Evolutionary conservation across 2,113 vertebrate species (phyloP).

Genomic region (Hyaena hyaena): DNA sequence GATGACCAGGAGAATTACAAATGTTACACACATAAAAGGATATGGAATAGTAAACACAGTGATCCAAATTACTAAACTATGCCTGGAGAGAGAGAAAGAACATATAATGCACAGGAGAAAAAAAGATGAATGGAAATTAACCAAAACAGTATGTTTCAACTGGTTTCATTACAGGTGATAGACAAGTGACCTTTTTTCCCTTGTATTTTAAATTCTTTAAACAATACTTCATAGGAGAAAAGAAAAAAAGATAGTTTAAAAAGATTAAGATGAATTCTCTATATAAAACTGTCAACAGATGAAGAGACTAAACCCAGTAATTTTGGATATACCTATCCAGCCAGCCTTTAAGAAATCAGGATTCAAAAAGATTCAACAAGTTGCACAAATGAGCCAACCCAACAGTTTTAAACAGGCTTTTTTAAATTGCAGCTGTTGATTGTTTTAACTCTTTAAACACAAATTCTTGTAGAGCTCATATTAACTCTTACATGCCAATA

Average conservation of each 20-base stretch:
- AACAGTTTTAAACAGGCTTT: neutral
- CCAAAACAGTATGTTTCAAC: constrained; percentile 44
- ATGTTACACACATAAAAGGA: constrained; percentile 15
- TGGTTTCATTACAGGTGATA: constrained; percentile 25
- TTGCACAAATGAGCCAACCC: neutral
- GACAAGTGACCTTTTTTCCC: constrained; percentile 47
- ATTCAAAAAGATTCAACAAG: constrained; percentile 34
- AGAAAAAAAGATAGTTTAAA: constrained; percentile 34
- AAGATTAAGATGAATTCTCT: constrained; percentile 8
- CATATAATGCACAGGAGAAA: neutral
- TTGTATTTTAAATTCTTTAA: constrained; percentile 42
- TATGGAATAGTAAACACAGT: constrained; percentile 6
- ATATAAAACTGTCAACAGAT: neutral
- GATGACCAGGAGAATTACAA: constrained; percentile 29
- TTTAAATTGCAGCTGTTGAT: constrained; percentile 66
- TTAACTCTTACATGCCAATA: constrained; percentile 74
- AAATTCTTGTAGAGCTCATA: constrained; percentile 77
- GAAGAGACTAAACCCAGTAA: constrained; percentile 5
- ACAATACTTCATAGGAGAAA: neutral
- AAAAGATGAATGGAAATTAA: constrained; percentile 46
- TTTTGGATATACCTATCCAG: neutral
- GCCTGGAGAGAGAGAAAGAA: neutral
- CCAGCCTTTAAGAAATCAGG: neutral
- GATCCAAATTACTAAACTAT: constrained; percentile 32
- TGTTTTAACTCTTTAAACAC: constrained; percentile 46